Evolutionary conservation across 2,113 vertebrate genomes (phyloP).

Genomic region (Enhydra lutris): DNA sequence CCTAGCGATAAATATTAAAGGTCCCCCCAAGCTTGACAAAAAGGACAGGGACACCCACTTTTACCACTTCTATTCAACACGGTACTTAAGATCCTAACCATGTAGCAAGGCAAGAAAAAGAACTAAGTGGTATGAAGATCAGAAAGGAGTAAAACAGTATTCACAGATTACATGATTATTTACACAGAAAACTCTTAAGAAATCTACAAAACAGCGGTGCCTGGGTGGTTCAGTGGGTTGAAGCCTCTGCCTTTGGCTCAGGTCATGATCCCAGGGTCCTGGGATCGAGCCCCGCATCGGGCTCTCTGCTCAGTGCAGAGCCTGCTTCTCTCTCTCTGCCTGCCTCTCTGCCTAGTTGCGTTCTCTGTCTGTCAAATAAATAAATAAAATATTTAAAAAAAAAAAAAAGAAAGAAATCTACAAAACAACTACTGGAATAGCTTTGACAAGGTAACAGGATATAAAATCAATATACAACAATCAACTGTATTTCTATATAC

Average conservation of each 20-base stretch:
- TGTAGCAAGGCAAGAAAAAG: neutral
- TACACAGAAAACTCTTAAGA: neutral
- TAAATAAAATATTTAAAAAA: too few relatives aligned
- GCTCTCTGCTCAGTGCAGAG: too few relatives aligned
- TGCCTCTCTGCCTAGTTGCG: too few relatives aligned
- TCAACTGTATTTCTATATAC: neutral
- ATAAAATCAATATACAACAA: neutral
- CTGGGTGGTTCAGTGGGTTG: too few relatives aligned
- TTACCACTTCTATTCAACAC: neutral
- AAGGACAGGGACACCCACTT: neutral
- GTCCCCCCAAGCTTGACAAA: neutral
- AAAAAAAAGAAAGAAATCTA: slow-evolving; percentile 1
- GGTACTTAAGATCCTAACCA: neutral
- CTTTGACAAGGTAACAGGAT: neutral
- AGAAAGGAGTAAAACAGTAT: neutral
- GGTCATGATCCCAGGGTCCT: too few relatives aligned
- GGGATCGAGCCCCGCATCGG: too few relatives aligned
- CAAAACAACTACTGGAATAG: neutral
- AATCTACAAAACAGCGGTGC: slow-evolving; percentile 5
- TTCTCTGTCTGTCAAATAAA: too few relatives aligned
- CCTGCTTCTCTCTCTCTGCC: too few relatives aligned
- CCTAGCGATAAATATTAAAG: neutral
- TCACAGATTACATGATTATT: neutral
- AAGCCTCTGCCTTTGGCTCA: too few relatives aligned
- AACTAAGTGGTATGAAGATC: neutral